Conservation (phyloP, 1,140 invertebrate species). For the Scaptodrosophila lebanonensis region DNA sequence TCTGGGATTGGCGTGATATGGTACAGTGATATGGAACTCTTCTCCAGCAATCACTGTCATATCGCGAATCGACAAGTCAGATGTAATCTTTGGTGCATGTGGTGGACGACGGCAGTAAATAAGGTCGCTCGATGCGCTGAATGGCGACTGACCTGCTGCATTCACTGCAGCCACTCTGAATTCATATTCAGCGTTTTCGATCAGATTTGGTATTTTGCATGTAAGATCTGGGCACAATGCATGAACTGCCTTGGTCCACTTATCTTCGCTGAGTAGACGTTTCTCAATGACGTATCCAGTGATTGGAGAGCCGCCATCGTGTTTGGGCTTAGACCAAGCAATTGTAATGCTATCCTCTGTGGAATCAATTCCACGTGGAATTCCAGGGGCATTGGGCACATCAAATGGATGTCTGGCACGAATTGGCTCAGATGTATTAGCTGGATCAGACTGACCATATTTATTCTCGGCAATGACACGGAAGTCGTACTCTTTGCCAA, state of each 20-base stretch:
- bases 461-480: slow-evolving; percentile 98
- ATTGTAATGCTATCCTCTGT: slow-evolving; percentile 96
- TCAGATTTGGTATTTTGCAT: slow-evolving; percentile 90
- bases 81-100: slow-evolving; percentile 93
- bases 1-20: slow-evolving; percentile 90
- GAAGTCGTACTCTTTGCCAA: slow-evolving; percentile 97
- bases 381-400: slow-evolving; percentile 92
- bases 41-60: slow-evolving; percentile 97
- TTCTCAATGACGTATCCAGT: slow-evolving; percentile 96
- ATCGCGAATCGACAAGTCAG: slow-evolving; percentile 93
- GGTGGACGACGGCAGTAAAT: slow-evolving; percentile 92
- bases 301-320: slow-evolving; percentile 94
- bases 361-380: slow-evolving; percentile 90
- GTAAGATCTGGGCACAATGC: slow-evolving; percentile 88
- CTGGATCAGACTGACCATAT: slow-evolving; percentile 96
- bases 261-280: slow-evolving; percentile 89
- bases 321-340: slow-evolving; percentile 93
- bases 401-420: slow-evolving; percentile 97
- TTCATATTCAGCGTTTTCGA: slow-evolving; percentile 97
- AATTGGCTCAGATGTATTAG: slow-evolving; percentile 91
- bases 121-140: slow-evolving; percentile 92
- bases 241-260: slow-evolving; percentile 93
- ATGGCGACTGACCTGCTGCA: slow-evolving; percentile 95
- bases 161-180: slow-evolving; percentile 98
- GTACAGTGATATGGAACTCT: slow-evolving; percentile 96